These are phyloP conservation scores for Corythornis cristatus DNA, from an alignment of 2,113 vertebrate species.

Conservation along the genomic window DNA sequence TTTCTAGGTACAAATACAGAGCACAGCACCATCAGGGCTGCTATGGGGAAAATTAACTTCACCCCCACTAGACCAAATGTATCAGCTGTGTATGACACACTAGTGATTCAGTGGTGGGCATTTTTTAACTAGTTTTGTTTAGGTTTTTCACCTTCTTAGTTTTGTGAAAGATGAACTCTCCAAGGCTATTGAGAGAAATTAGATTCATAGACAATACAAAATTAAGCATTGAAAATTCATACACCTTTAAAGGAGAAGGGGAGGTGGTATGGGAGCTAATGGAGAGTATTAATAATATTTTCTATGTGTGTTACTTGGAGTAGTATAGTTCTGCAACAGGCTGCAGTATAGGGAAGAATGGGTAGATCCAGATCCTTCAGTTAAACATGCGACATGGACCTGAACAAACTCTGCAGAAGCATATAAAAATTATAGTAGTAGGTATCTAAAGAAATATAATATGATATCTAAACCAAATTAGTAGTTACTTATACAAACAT, in stretches of 20 bases:
- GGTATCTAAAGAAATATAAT: neutral
- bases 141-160: neutral
- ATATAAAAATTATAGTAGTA: fast-evolving
- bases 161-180: neutral
- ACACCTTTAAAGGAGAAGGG: neutral
- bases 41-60: neutral
- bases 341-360: neutral
- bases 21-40: neutral
- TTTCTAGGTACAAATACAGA: neutral
- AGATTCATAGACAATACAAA: neutral
- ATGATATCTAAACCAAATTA: neutral
- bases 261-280: neutral
- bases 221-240: neutral
- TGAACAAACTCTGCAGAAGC: neutral
- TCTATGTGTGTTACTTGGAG: neutral
- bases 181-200: neutral
- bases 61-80: neutral
- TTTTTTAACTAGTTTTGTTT: neutral
- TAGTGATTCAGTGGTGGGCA: neutral
- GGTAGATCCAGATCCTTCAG: neutral
- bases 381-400: neutral
- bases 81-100: neutral
- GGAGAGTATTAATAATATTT: neutral
- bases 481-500: neutral
- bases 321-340: neutral